Evolutionary conservation across 2,797 vertebrate genomes (phyloP), one percentile per base, ranked within the genome.

Genomic region (Syngnathus acus): DNA sequence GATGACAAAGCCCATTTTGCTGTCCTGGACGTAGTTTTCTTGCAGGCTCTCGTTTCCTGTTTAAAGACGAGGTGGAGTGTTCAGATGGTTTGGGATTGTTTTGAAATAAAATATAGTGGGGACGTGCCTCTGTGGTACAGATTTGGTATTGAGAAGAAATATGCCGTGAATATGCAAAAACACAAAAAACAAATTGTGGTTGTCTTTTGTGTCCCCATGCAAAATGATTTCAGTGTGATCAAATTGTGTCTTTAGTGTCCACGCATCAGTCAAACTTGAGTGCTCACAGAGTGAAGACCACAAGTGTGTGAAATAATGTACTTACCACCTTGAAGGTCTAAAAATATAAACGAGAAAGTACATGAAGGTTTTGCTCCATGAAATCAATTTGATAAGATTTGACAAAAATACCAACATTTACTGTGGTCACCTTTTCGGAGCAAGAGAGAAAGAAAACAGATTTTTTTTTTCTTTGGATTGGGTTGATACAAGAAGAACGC

Each of bases 1-100:
- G 86, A 99, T 98, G 85, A 99, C 97, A 82, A 99, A 99, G 70
- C 97, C 97, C 97, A 99, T 99, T 90, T 99, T 99, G 80, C 97
- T 99, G 85, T 99, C 97, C 82, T 99, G 97, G 16, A 98, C 90
- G 11, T 98, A 99, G 81, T 98, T 97, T 81, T 98, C 97, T 75
- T 95, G 93, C 76, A 99, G 90, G 81, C 93, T 96, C 76, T 99
- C 95, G 32, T 96, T 97, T 68, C 97, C 97, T 99, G 82, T 82
- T 62, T 3, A 45, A 62, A 62, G 21, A 11, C 17, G 10, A 59
- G 32, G 0, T 0, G 16, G 17, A 17, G 57, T 9, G 9, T 17
- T 37, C 6, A 17, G 54, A 6, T 16, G 13, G 2, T 32, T 32
- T 32, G 26, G 6, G 55, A 16, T 51, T 68, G 9, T 68, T 77